Base-by-base conservation (phyloP, 2,113 vertebrate genomes). In the Podiceps cristatus region DNA sequence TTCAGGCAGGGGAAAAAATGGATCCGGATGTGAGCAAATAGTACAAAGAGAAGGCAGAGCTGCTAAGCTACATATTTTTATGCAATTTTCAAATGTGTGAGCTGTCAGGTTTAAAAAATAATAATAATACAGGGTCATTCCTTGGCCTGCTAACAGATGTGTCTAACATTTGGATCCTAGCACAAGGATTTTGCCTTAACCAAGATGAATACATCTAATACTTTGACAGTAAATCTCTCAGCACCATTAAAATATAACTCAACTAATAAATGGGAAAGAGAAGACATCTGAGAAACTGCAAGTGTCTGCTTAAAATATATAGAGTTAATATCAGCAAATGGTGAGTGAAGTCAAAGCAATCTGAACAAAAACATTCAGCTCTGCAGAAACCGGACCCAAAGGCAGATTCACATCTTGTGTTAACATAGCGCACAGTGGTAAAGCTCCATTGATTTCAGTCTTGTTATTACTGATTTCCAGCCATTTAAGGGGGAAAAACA, bases 201-300 rank as follows among this genome's bases (percentile, higher is more conserved):
- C 55, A 27, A 95, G 97, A 97, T 95, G 96, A 97, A 98, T 98
- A 95, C 84, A 90, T 94, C 93, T 96, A 94, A 86, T 92, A 86
- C 84, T 80, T 47, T 78, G 95, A 98, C 91, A 98, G 77, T 97
- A 97, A 96, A 98, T 98, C 96, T 97, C 96, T 98, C 97, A 97
- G 94, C 97, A 92, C 98, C 78, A 60, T 90, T 97, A 97, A 98
- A 97, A 95, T 94, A 92, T 90, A 98, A 97, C 95, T 96, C 96
- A 81, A 90, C 93, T 96, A 96, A 96, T 97, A 96, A 67, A 93
- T 56, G 93, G 90, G 95, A 98, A 96, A 96, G 95, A 97, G 94
- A 81, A 96, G 95, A 86, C 77, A 96, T 94, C 96, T 98, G 93
- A 97, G 97, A 97, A 96, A 93, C 93, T 97, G 80, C 67, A 90